Evolutionary conservation across 2,888 invertebrate genomes (phyloP), one percentile per base, ranked within the genome.

Genomic region (Conops quadrifasciatus): DNA sequence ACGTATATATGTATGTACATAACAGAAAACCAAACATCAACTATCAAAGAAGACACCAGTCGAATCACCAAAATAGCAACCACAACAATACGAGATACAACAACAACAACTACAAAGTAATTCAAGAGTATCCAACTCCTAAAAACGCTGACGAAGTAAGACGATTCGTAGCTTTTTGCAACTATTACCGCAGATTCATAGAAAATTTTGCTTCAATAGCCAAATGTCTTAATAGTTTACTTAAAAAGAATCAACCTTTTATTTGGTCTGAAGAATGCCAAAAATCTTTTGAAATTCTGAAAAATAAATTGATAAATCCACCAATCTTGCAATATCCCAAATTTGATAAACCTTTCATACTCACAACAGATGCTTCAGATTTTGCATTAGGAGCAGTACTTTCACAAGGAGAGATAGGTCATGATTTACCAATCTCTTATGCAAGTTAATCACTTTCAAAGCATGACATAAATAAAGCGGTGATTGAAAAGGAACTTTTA

Each of bases 121-220:
- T 36, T 36, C 5, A 36, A 36, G 36, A 36, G 36, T 36, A 36
- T 36, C 75, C 77, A 28, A 60, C 63, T 26, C 77, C 77, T 59
- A 71, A 72, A 68, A 71, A 73, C 68, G 65, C 71, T 28, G 67
- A 76, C 16, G 70, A 72, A 72, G 47, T 69, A 0, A 67, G 71
- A 45, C 51, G 72, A 45, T 77, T 77, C 58, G 53, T 77, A 2
- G 78, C 62, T 16, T 62, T 62, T 62, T 30, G 11, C 30, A 62
- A 62, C 21, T 62, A 62, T n/a, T 62, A 62, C 43, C 11, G 62
- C 4, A n/a, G 62, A 36, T 62, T 62, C 24, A 36, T 62, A 72
- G 13, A 21, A 56, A 76, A 76, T 62, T 78, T 77, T 71, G 73
- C 77, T 15, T 65, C 73, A 15, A 72, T 75, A 9, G 74, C 73